Evolutionary conservation across 1,140 invertebrate genomes (phyloP).

Genomic region (Chironomus tepperi): DNA sequence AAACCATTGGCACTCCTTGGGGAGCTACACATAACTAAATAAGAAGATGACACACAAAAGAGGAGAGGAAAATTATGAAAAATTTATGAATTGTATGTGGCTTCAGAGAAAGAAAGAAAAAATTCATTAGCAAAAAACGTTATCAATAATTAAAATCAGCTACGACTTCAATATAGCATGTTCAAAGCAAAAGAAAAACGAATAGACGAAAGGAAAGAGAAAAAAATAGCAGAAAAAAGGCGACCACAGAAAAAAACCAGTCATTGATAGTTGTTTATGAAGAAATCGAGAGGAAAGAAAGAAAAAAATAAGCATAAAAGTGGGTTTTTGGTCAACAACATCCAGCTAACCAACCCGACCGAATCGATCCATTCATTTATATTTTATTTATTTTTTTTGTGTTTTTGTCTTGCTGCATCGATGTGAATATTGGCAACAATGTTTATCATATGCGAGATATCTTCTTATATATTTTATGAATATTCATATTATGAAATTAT

Average conservation of each 20-base stretch:
- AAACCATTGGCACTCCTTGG: no score
- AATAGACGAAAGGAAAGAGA: neutral
- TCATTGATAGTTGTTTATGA: slow-evolving; percentile 16
- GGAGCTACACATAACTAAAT: no score
- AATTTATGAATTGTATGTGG: neutral
- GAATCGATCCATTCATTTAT: no score
- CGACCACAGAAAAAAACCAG: slow-evolving; percentile 24
- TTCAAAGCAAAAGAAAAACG: slow-evolving; percentile 24
- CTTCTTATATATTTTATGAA: no score
- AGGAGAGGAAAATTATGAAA: slow-evolving; percentile 3
- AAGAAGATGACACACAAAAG: neutral
- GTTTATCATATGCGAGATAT: neutral
- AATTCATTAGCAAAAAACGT: slow-evolving; percentile 1
- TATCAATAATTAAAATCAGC: slow-evolving; percentile 23
- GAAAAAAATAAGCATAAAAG: neutral
- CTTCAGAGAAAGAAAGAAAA: neutral
- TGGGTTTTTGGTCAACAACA: slow-evolving; percentile 2
- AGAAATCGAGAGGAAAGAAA: neutral
- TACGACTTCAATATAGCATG: slow-evolving; percentile 6
- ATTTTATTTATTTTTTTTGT: no score
- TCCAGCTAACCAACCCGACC: no score
- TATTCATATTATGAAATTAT: no score
- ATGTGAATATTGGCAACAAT: neutral
- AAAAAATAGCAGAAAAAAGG: slow-evolving; percentile 26
- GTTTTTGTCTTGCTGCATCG: neutral